Evolutionary conservation across 2,113 vertebrate species (phyloP).

Genomic region (Pitta sordida): DNA sequence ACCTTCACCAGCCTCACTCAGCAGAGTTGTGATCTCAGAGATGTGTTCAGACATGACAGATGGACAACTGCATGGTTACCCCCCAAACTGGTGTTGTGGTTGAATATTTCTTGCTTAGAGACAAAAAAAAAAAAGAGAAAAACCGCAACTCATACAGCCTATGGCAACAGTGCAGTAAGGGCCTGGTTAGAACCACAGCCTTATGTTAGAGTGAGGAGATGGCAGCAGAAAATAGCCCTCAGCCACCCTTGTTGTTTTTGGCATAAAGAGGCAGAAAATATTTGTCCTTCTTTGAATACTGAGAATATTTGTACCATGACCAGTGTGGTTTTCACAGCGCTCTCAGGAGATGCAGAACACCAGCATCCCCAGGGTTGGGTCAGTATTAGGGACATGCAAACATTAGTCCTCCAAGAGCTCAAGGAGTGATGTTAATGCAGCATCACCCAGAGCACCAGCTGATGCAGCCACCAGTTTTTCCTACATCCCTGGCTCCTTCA

Average conservation of each 20-base stretch:
- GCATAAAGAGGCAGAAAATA: conserved; percentile 12
- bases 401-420: neutral
- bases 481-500: neutral
- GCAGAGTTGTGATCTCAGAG: neutral
- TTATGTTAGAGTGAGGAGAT: neutral
- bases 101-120: neutral
- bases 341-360: neutral
- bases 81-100: neutral
- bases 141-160: neutral
- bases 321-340: neutral
- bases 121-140: neutral
- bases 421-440: neutral
- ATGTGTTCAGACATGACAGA: neutral
- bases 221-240: neutral
- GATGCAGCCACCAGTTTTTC: neutral
- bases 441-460: neutral
- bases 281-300: neutral
- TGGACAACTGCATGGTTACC: neutral
- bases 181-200: neutral
- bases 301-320: neutral
- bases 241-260: conserved; percentile 7
- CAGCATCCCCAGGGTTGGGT: neutral
- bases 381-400: neutral
- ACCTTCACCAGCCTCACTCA: neutral
- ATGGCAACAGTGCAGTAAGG: neutral